Percentiles rank a stretch among this genome's conserved stretches.
These are phyloP conservation scores for Auanema freiburgensis DNA, from an alignment of 2,888 invertebrate genomes.

Conservation along the genomic window DNA sequence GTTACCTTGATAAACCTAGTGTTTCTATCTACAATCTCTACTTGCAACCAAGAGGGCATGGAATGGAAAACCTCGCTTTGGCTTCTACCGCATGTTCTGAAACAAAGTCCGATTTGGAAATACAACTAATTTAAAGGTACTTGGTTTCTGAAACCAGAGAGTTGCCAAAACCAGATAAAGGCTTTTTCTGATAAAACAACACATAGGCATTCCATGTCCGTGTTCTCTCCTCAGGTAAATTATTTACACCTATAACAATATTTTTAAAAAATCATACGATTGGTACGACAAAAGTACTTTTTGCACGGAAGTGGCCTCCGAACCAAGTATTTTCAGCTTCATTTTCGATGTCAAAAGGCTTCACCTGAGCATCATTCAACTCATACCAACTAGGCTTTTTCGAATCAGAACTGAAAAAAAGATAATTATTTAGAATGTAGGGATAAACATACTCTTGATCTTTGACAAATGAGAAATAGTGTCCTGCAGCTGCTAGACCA, in stretches of 20 bases:
- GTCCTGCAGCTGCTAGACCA: constrained; percentile 70
- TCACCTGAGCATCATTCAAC: neutral
- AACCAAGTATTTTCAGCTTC: constrained; percentile 26
- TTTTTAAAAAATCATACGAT: neutral
- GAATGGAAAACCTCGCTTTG: neutral
- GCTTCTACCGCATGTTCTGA: neutral
- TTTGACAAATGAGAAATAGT: constrained; percentile 70
- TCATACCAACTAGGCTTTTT: constrained; percentile 3
- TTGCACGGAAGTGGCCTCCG: constrained; percentile 24
- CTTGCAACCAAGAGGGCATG: constrained; percentile 4
- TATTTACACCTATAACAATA: constrained; percentile 5
- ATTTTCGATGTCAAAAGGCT: neutral
- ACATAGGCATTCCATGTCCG: constrained; percentile 71
- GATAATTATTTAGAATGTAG: neutral
- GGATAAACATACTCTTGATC: constrained; percentile 52
- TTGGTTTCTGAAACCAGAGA: neutral
- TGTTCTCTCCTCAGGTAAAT: constrained; percentile 66
- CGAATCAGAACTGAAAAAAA: neutral
- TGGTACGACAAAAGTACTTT: neutral
- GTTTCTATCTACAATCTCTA: neutral
- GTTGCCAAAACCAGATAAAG: neutral
- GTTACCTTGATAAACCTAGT: constrained; percentile 4
- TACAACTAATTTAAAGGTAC: neutral
- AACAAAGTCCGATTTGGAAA: neutral
- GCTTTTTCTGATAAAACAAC: constrained; percentile 66